Base-by-base conservation (phyloP, 2,888 invertebrate species). In the Odontocerum albicorne region DNA sequence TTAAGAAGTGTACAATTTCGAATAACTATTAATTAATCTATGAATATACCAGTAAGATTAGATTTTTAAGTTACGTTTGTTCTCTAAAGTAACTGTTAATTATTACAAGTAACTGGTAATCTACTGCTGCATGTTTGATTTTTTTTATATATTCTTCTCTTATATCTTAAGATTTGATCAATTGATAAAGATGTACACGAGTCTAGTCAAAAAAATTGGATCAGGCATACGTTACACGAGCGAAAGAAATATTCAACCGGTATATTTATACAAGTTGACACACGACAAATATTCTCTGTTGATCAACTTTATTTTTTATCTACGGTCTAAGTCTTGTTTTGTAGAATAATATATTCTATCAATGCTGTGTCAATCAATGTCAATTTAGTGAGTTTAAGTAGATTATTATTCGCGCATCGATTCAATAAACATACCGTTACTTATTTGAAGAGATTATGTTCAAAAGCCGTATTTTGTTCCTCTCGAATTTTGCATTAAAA, bases 331-430 rank as follows among this genome's bases (percentile, higher is more conserved):
- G 33, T 55, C 47, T 16, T 32, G 52, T 33, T 35, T 17, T 39
- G 15, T 20, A 17, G 36, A 43, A 50, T 47, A 53, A 38, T 40
- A 49, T 60, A 40, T 50, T 54, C 22, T 43, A 51, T 60, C 56
- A 27, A 22, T 15, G 42, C 38, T 33, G 49, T 56, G 60, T 60
- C 60, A 50, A 57, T 57, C 57, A 60, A 38, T 60, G 60, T 60
- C 60, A 54, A 45, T 40, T 52, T 32, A 40, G 43, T 45, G 32
- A 40, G 55, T 33, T 42, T 40, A 40, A 47, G 55, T 47, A 39
- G 40, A 40, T 27, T 43, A 43, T 20, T n/a, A n/a, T n/a, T n/a
- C n/a, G 21, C 13, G 15, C 2, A 13, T 38, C n/a, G 4, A 13
- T 6, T 4, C 12, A 13, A n/a, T 7, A 35, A 12, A 38, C 4